Evolutionary conservation across 2,797 vertebrate genomes (phyloP), one percentile per base, ranked within the genome.

Genomic region (Trachops cirrhosus): DNA sequence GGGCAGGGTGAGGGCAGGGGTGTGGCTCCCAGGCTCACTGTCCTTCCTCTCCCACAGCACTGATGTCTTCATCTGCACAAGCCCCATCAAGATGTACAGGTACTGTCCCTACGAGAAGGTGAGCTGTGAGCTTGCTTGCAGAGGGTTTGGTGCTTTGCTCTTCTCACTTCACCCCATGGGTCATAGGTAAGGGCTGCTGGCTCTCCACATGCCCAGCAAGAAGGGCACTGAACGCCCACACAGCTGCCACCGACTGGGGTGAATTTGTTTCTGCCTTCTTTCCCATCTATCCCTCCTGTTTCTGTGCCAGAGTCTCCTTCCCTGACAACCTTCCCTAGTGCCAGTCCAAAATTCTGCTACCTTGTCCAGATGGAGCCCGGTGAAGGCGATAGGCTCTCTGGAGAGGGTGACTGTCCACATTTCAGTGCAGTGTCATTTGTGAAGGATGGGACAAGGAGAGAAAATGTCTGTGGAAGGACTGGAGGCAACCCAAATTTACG

Each of bases 51-150:
- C 18, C 67, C n/a, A 48, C 98, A 99, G 99, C 98, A 99, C 99
- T 6, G 99, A 99, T 1, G 99, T 99, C 96, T 99, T 99, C 98
- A 99, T 99, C 97, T 99, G 99, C 98, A 99, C 99, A 1, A 99
- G 99, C 91, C 99, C 99, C 0, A 99, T 99, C 98, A 99, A 99
- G 97, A 98, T 98, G 96, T 99, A 99, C 95, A 97, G 98, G 89
- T 98, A 99, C 98, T 99, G 99, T 95, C 99, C 99, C 0, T 99
- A 98, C 0, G 99, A 99, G 98, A 99, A 99, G 99, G 99, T 99
- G 98, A 98, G 95, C 5, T 6, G 1, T 44, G 9, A 6, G 26
- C 29, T 6, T 18, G 12, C 64, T 26, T 0, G 4, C 26, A 52
- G 83, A 5, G 22, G 37, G 77, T 50, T 41, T 19, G 52, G 8